phyloP scores from a whole-genome alignment of 92 coral and sea anemone genomes.

The Ricordea florida region DNA sequence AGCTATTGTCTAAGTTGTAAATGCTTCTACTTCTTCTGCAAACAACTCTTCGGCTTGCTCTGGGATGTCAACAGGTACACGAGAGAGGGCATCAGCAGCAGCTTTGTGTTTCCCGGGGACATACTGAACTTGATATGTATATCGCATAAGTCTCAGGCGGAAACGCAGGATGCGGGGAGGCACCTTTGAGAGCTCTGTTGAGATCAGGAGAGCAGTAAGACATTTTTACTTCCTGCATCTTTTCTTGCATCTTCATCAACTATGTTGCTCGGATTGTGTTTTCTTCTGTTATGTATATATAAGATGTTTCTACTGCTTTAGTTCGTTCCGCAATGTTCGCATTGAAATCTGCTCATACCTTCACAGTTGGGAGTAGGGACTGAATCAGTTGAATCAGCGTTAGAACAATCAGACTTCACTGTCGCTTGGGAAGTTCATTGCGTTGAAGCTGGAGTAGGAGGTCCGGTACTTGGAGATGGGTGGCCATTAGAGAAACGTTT shows the following conservation, averaged over 20 bases:
- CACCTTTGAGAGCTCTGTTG: too few species aligned
- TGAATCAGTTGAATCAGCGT: conserved; percentile 17
- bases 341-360: conserved; percentile 24
- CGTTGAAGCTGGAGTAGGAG: conserved; percentile 1
- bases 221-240: conserved; percentile 8
- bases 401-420: background rate
- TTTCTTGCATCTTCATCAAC: conserved; percentile 3
- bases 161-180: too few species aligned
- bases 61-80: too few species aligned
- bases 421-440: background rate
- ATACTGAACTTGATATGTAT: too few species aligned
- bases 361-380: background rate
- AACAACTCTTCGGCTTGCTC: too few species aligned
- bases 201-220: too few species aligned
- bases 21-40: too few species aligned
- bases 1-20: too few species aligned
- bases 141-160: too few species aligned
- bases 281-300: conserved; percentile 9
- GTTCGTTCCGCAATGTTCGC: conserved; percentile 13
- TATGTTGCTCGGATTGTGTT: background rate
- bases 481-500: background rate
- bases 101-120: too few species aligned
- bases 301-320: conserved; percentile 30
- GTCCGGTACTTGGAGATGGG: conserved; percentile 1
- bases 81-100: too few species aligned